phyloP scores from a whole-genome alignment of 2,113 vertebrate species.

The Aythya baeri region DNA sequence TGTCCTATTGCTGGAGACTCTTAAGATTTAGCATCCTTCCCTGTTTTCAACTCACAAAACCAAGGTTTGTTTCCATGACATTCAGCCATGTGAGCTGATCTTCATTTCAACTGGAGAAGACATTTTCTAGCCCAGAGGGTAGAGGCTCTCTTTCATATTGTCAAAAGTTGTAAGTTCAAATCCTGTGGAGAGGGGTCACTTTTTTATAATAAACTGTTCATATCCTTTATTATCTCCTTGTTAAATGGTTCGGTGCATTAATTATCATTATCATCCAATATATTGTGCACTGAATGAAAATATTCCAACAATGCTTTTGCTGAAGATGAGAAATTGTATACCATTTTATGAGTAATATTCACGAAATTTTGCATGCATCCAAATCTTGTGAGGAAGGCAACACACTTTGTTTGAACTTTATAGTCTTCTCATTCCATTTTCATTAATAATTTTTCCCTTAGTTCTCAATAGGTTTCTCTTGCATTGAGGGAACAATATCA shows the following conservation, averaged over 20 bases:
- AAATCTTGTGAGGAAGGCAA: conserved; percentile 43
- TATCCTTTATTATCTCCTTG: conserved; percentile 33
- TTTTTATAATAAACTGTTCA: conserved; percentile 25
- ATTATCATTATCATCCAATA: conserved; percentile 32
- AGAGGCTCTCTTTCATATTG: conserved; percentile 16
- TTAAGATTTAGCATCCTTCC: not conserved
- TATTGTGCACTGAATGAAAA: conserved; percentile 28
- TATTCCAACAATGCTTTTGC: not conserved
- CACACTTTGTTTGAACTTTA: conserved; percentile 61
- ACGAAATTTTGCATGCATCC: conserved; percentile 59
- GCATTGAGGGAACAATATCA: conserved; percentile 56
- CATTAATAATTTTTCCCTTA: conserved; percentile 54
- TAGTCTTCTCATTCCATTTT: conserved; percentile 60
- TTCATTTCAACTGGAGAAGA: conserved; percentile 6
- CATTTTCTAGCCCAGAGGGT: conserved; percentile 7
- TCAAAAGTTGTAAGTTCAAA: conserved; percentile 28
- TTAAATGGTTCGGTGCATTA: conserved; percentile 54
- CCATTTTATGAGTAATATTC: conserved; percentile 57
- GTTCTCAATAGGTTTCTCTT: conserved; percentile 54
- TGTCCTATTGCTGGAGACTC: not conserved
- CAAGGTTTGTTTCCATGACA: not conserved
- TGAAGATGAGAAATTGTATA: conserved; percentile 30
- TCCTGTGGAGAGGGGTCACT: conserved; percentile 61
- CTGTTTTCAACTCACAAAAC: not conserved
- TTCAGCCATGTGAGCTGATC: not conserved